Conservation (phyloP, 1,140 invertebrate genomes). For the Heliothis subflexa region DNA sequence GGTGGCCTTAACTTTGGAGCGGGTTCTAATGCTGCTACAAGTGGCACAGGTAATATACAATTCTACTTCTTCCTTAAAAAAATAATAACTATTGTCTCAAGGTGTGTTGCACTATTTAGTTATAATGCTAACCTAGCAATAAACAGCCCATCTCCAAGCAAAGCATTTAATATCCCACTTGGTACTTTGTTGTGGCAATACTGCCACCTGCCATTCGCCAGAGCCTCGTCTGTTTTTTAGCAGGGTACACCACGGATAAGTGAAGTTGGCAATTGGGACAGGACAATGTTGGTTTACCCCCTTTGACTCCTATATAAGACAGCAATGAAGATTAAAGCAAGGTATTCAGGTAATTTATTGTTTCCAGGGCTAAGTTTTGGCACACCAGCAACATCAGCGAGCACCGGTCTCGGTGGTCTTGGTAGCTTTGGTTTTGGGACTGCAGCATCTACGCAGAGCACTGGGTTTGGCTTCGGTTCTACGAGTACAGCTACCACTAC, state of each 20-base stretch:
- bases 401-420: constrained; percentile 67
- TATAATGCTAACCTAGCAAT: no score
- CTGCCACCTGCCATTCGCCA: no score
- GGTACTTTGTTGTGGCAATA: no score
- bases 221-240: no score
- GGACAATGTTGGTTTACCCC: no score
- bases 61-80: not conserved
- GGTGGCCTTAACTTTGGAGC: constrained; percentile 72
- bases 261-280: no score
- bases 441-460: constrained; percentile 58
- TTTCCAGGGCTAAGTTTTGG: constrained; percentile 69
- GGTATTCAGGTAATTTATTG: not conserved
- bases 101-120: no score
- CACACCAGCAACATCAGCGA: constrained; percentile 64
- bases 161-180: no score
- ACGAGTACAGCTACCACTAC: constrained; percentile 59
- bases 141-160: no score
- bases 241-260: no score
- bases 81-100: no score
- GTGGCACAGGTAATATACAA: constrained; percentile 58
- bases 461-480: constrained; percentile 61
- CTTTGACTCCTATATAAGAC: no score
- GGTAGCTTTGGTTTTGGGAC: constrained; percentile 72
- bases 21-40: constrained; percentile 60
- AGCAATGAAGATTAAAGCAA: not conserved